Base-by-base conservation (phyloP, 2,888 invertebrate genomes). In the Itoplectis maculator region DNA sequence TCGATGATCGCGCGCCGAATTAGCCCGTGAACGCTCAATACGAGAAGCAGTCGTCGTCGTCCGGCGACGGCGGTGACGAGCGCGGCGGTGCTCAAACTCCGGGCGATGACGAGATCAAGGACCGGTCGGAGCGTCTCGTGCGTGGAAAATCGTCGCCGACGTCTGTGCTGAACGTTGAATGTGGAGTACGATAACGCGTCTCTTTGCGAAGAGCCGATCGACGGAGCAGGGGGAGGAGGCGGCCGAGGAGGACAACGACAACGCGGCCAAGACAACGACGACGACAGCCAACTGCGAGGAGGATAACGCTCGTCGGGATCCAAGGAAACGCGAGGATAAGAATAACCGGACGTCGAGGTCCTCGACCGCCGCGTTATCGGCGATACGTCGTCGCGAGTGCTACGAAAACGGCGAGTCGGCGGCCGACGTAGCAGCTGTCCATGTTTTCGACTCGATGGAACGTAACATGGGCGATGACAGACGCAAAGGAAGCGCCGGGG, bases 381-480 rank as follows among this genome's bases (percentile, higher is more conserved):
- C 80, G 65, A 69, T 86, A 83, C 74, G 74, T 69, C 72, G 86
- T 83, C 76, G 74, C 63, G 79, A 84, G 87, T 88, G 87, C 83
- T 84, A 85, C 85, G 79, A 78, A 82, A 82, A 83, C 83, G 84
- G 85, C 79, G 88, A 83, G 89, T 88, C 88, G 85, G 89, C 86
- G 89, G 90, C 90, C 86, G 87, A 89, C 87, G 87, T 87, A 88
- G 88, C 88, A 88, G 89, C 88, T 89, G 92, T 92, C 92, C 90
- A 92, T 92, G 92, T 90, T 91, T 92, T 89, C 92, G 90, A 89
- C 88, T 89, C 89, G 88, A 92, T 92, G 92, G 92, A 92, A 89
- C 92, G 91, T 88, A 92, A 92, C 89, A 90, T 89, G 87, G 89
- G 88, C 88, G 92, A 92, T 84, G 91, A 92, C 87, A 90, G 92